These are phyloP conservation scores for Calameuta pallipes DNA, from an alignment of 2,888 invertebrate species.

Conservation along the genomic window DNA sequence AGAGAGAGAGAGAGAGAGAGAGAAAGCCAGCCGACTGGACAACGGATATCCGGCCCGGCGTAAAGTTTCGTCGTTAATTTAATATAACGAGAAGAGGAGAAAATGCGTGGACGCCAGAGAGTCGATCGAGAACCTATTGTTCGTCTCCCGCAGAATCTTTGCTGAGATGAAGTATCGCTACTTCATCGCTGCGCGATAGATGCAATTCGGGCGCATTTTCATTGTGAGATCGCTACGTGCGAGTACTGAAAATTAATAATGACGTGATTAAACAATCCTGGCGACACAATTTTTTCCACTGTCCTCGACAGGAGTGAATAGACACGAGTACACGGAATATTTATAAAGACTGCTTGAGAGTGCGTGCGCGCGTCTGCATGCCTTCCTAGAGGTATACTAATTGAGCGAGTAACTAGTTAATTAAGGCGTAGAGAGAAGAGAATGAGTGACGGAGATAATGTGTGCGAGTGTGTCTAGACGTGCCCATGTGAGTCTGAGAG, in stretches of 20 bases:
- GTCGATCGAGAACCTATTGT: not conserved
- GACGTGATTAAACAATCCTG: not conserved
- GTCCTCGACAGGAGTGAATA: not conserved
- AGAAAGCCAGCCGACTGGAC: not conserved
- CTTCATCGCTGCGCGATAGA: not conserved
- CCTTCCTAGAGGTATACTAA: slow-evolving; percentile 55
- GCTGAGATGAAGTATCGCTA: not conserved
- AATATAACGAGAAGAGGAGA: not conserved
- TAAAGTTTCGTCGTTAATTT: not conserved
- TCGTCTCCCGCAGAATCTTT: not conserved
- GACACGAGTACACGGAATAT: slow-evolving; percentile 45
- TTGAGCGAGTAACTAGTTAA: slow-evolving; percentile 46
- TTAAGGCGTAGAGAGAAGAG: slow-evolving; percentile 27
- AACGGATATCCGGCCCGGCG: not conserved
- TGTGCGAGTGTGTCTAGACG: slow-evolving; percentile 8
- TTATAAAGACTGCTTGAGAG: slow-evolving; percentile 65
- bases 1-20: too few species aligned
- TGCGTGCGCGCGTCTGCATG: slow-evolving; percentile 55
- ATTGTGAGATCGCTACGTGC: not conserved
- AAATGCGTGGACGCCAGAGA: not conserved
- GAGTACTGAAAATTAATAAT: not conserved
- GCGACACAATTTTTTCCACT: not conserved
- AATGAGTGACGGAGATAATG: slow-evolving; percentile 58
- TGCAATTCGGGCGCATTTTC: too few species aligned
- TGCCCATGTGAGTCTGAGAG: slow-evolving; percentile 15